Conservation (phyloP, 2,113 vertebrate genomes). For the Bubo bubo region DNA sequence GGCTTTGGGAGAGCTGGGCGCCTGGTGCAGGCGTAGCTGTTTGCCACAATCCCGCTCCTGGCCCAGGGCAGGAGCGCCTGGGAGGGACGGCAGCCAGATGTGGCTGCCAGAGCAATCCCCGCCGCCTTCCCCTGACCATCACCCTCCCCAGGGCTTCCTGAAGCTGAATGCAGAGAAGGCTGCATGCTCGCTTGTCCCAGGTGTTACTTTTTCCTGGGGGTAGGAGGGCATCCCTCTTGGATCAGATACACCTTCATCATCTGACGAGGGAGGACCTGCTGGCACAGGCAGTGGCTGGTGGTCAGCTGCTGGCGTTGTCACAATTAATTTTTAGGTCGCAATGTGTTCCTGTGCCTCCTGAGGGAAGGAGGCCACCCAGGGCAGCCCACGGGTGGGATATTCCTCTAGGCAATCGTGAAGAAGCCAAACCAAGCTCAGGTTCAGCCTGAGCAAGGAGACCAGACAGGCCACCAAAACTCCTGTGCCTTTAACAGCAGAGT, state of each 20-base stretch:
- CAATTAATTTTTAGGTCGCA: not conserved
- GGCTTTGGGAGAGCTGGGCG: not conserved
- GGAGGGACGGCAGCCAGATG: not conserved
- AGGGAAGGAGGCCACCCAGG: not conserved
- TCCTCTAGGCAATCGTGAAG: rapidly evolving
- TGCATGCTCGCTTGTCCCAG: not conserved
- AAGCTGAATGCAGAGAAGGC: not conserved
- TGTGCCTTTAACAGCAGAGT: not conserved
- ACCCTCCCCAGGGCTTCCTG: not conserved
- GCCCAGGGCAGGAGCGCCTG: not conserved
- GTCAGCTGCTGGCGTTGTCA: not conserved
- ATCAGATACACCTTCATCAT: not conserved
- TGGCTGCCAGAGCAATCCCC: not conserved
- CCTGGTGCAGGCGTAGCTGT: not conserved
- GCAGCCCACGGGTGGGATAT: not conserved
- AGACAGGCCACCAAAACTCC: not conserved
- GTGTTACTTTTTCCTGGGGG: not conserved
- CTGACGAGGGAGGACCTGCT: not conserved
- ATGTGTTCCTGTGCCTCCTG: not conserved
- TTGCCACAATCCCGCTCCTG: not conserved
- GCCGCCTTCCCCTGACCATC: not conserved
- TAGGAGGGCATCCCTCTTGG: not conserved
- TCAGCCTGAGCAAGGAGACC: not conserved
- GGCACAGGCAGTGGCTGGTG: not conserved
- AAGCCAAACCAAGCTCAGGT: not conserved